Base-by-base conservation (phyloP, 2,113 vertebrate genomes). In the Phodopus roborovskii region DNA sequence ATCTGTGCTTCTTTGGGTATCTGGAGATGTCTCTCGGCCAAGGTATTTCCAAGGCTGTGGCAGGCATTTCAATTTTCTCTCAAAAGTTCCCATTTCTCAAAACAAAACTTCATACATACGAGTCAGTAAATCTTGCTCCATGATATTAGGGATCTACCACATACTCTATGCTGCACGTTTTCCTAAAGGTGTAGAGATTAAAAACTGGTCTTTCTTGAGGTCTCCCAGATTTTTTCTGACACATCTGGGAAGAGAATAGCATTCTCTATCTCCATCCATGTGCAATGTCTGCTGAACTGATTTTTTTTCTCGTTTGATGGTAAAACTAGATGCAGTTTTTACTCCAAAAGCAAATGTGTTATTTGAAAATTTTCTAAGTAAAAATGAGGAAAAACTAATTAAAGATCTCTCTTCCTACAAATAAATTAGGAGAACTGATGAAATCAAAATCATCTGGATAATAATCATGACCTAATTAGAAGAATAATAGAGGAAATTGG, bases 401-500 rank as follows among this genome's bases (percentile, higher is more conserved):
- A 85, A 56, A 93, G 62, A 1, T 82, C 7, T 88, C 10, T 5
- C 8, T 81, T 95, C 26, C 45, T 73, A 81, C 16, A 84, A 95
- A 89, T 83, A 10, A 30, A 11, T 79, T 96, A 28, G 71, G n/a
- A 70, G 95, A 78, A 62, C 7, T 56, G 50, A 94, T 93, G 66
- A 94, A 92, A 81, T 88, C 36, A 73, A 88, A 77, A 91, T 91
- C 62, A 85, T 0, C 60, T 79, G 3, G 62, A 45, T 93, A 95
- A 45, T 71, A 90, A 19, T 88, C 39, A 81, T n/a, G 56, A 96
- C 11, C 33, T 94, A 96, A 77, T 94, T 90, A 70, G 30, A 50
- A 50, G 6, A 92, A 82, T 66, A 88, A 90, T 53, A 84, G 19
- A 95, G 53, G 90, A 97, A 30, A 88, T 28, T 68, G 0, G 5